These are phyloP conservation scores for Drosophila yooni DNA, from an alignment of 2,888 invertebrate species.

Conservation along the genomic window DNA sequence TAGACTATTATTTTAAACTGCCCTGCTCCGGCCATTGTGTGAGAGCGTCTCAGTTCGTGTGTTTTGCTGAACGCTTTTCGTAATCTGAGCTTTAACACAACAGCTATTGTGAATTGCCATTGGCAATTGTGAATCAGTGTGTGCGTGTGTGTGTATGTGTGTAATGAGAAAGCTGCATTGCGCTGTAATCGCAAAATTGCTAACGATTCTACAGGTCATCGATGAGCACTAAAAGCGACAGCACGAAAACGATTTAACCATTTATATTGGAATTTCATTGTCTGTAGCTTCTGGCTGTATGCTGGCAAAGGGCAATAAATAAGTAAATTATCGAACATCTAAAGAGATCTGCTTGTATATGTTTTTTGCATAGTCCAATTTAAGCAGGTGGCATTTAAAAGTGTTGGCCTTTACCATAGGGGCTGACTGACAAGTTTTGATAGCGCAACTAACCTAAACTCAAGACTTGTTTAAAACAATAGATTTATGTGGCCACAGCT, in stretches of 20 bases:
- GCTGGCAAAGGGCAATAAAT: conserved; percentile 2
- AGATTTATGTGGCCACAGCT: not conserved
- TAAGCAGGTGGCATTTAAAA: not conserved
- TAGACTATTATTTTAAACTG: conserved; percentile 76
- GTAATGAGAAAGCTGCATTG: conserved; percentile 40
- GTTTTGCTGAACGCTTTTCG: conserved; percentile 22
- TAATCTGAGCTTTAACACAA: conserved; percentile 48
- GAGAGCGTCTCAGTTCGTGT: conserved; percentile 11
- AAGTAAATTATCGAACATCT: conserved; percentile 8
- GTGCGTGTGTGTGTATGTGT: not conserved
- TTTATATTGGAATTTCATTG: conserved; percentile 23
- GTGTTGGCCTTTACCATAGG: not conserved
- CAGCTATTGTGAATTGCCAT: conserved; percentile 37
- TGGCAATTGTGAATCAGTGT: conserved; percentile 26
- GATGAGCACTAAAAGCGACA: conserved; percentile 31
- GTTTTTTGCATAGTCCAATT: conserved; percentile 3
- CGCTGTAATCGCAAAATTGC: conserved; percentile 43
- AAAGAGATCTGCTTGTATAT: not conserved
- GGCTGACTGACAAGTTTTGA: not conserved
- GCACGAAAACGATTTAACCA: conserved; percentile 29
- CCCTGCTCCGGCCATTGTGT: conserved; percentile 52
- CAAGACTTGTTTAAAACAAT: not conserved
- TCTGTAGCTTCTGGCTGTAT: not conserved
- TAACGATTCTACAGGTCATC: conserved; percentile 45
- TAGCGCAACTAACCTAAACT: not conserved